Conservation (phyloP, 2,888 invertebrate species). For the Bhutanitis thaidina region DNA sequence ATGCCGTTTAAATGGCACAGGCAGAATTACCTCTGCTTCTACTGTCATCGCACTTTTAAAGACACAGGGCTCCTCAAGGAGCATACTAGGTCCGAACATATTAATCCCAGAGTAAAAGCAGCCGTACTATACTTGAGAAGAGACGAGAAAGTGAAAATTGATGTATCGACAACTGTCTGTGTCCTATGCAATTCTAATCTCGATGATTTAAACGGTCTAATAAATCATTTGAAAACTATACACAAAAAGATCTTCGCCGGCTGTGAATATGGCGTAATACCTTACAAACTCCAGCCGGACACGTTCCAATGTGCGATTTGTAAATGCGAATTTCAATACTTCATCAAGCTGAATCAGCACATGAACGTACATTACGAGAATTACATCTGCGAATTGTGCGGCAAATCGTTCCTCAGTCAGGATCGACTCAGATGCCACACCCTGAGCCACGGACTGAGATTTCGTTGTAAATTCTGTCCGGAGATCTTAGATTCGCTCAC, state of each 20-base stretch:
- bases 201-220: conserved; percentile 36
- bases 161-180: conserved; percentile 46
- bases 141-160: conserved; percentile 68
- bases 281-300: conserved; percentile 47
- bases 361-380: conserved; percentile 65
- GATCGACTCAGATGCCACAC: conserved; percentile 57
- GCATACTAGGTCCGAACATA: conserved; percentile 54
- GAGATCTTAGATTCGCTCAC: conserved; percentile 52
- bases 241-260: conserved; percentile 45
- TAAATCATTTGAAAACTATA: conserved; percentile 44
- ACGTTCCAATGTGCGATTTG: conserved; percentile 55
- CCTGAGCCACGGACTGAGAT: conserved; percentile 47
- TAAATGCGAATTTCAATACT: conserved; percentile 52
- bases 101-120: conserved; percentile 45
- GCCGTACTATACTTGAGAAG: conserved; percentile 57
- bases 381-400: conserved; percentile 64
- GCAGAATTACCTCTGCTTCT: conserved; percentile 66
- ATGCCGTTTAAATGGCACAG: conserved; percentile 70
- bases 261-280: conserved; percentile 52
- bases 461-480: conserved; percentile 48
- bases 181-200: conserved; percentile 38
- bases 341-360: conserved; percentile 64
- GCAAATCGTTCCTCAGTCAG: conserved; percentile 60
- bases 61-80: conserved; percentile 49
- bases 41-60: conserved; percentile 58